Evolutionary conservation across 1,140 invertebrate species (phyloP).

Genomic region (Eumaeus atala): DNA sequence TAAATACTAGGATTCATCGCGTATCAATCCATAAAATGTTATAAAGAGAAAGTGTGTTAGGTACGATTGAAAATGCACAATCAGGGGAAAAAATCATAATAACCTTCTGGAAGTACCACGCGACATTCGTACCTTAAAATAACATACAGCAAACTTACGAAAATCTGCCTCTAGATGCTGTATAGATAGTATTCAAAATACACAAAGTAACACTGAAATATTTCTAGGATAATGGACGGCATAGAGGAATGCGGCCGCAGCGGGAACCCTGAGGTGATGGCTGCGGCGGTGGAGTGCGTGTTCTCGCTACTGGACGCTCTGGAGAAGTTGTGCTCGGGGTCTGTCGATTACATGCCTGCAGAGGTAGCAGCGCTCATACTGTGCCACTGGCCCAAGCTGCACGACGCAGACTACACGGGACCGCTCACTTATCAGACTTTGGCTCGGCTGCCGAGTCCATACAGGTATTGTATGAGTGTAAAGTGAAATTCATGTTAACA

Average conservation of each 20-base stretch:
- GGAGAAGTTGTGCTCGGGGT: constrained; percentile 84
- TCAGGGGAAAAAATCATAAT: too few species aligned
- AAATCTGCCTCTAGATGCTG: background rate
- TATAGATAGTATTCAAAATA: background rate
- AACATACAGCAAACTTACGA: too few species aligned
- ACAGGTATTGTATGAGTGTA: constrained; percentile 69
- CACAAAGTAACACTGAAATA: constrained; percentile 1
- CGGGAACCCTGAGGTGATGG: constrained; percentile 82
- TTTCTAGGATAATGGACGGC: constrained; percentile 89
- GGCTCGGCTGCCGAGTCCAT: constrained; percentile 85
- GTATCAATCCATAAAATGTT: too few species aligned
- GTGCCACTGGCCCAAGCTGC: constrained; percentile 80
- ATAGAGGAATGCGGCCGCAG: constrained; percentile 87
- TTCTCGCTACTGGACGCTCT: constrained; percentile 88
- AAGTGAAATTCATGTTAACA: too few species aligned
- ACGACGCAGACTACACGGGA: constrained; percentile 88
- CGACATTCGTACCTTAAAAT: too few species aligned
- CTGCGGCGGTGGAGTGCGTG: constrained; percentile 88
- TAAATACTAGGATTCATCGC: too few species aligned
- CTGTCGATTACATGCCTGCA: constrained; percentile 75
- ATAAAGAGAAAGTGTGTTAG: too few species aligned
- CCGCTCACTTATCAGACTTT: constrained; percentile 90
- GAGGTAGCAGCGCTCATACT: constrained; percentile 80
- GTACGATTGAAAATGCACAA: too few species aligned
- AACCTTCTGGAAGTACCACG: too few species aligned